These are phyloP conservation scores for Otolemur garnettii DNA, from an alignment of 2,113 vertebrate genomes.

Conservation along the genomic window DNA sequence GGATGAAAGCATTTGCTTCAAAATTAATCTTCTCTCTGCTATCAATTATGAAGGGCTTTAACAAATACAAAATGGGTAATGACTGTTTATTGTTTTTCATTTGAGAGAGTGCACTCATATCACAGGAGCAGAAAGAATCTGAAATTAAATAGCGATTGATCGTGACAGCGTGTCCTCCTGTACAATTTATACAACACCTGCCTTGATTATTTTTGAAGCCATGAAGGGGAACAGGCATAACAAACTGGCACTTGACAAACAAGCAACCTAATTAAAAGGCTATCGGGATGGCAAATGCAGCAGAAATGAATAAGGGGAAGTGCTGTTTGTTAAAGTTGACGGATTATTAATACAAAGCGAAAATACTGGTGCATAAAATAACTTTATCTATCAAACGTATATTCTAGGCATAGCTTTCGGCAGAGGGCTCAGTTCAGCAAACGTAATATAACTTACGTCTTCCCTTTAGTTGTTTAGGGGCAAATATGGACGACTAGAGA, in stretches of 20 bases:
- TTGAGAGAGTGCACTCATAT: slow-evolving; percentile 56
- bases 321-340: slow-evolving; percentile 19
- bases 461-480: neutral
- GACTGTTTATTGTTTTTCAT: slow-evolving; percentile 65
- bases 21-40: slow-evolving; percentile 63
- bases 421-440: neutral
- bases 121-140: slow-evolving; percentile 54
- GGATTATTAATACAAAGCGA: slow-evolving; percentile 60
- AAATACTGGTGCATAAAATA: slow-evolving; percentile 57
- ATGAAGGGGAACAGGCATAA: slow-evolving; percentile 63
- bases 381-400: slow-evolving; percentile 49
- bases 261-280: slow-evolving; percentile 77
- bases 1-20: slow-evolving; percentile 57
- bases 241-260: slow-evolving; percentile 67
- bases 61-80: slow-evolving; percentile 62
- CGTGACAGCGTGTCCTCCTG: slow-evolving; percentile 51
- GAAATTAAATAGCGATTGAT: slow-evolving; percentile 79
- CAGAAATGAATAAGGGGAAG: slow-evolving; percentile 65
- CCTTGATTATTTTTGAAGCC: slow-evolving; percentile 72
- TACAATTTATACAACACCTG: slow-evolving; percentile 71
- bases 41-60: slow-evolving; percentile 68
- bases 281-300: slow-evolving; percentile 65
- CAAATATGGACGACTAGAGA: neutral
- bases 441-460: neutral
- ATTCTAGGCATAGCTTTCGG: slow-evolving; percentile 17